Evolutionary conservation across 2,113 vertebrate genomes (phyloP).

Genomic region (Oncorhynchus keta): DNA sequence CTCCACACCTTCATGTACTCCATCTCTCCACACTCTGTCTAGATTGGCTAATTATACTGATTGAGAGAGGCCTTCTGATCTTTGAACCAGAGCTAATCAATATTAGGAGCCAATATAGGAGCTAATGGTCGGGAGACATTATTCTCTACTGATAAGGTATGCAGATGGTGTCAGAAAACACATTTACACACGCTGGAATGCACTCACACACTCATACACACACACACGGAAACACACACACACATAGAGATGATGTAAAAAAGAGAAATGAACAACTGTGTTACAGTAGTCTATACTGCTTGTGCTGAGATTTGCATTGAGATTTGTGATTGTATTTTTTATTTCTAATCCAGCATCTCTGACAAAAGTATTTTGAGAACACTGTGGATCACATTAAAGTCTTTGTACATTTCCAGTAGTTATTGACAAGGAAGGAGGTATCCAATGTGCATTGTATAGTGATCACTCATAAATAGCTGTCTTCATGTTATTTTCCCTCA

Average conservation of each 20-base stretch:
- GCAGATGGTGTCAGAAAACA: conserved; percentile 21
- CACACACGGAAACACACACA: background rate
- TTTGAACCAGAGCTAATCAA: conserved; percentile 62
- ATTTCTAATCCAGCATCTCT: conserved; percentile 16
- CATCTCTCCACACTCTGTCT: conserved; percentile 1
- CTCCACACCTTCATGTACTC: conserved; percentile 17
- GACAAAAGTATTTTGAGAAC: conserved; percentile 25
- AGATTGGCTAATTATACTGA: conserved; percentile 20
- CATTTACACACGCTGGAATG: background rate
- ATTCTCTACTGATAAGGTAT: conserved; percentile 27
- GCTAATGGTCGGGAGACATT: conserved; percentile 63
- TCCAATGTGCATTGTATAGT: conserved; percentile 68
- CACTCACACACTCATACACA: conserved; percentile 17
- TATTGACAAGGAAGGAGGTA: conserved; percentile 48
- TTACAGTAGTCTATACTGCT: no score
- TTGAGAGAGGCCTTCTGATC: conserved; percentile 43
- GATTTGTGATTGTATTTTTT: no score
- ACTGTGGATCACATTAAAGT: conserved; percentile 59
- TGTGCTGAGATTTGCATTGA: no score
- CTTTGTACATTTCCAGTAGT: conserved; percentile 52
- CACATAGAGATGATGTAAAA: no score
- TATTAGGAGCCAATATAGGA: conserved; percentile 32
- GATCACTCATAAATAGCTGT: conserved; percentile 72
- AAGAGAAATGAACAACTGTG: no score
- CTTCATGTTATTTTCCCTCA: conserved; percentile 68